These are phyloP conservation scores for Heterohyrax brucei DNA, from an alignment of 2,797 vertebrate genomes.

Conservation along the genomic window DNA sequence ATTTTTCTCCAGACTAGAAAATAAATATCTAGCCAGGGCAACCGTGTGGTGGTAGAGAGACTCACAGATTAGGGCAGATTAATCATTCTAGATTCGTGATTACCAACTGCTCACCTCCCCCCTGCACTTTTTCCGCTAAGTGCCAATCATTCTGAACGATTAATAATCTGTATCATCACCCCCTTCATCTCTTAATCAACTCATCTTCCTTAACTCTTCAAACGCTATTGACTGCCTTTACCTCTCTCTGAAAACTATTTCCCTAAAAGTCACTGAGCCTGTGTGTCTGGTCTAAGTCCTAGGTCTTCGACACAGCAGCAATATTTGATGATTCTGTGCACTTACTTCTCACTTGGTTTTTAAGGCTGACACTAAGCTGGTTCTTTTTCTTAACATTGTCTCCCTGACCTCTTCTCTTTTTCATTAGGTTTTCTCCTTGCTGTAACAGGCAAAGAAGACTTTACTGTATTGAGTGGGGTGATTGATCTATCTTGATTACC, in stretches of 20 bases:
- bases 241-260: background rate
- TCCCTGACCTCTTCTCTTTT: background rate
- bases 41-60: background rate
- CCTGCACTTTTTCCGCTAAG: background rate
- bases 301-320: too few species aligned
- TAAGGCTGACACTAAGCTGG: background rate
- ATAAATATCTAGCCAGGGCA: background rate
- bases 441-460: background rate
- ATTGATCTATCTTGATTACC: background rate
- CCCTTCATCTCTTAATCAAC: background rate
- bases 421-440: background rate
- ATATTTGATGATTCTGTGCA: background rate
- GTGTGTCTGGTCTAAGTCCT: background rate
- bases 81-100: background rate
- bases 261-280: background rate
- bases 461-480: background rate
- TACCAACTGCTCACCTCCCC: background rate
- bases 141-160: slow-evolving; percentile 23
- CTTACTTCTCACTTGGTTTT: background rate
- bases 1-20: background rate
- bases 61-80: background rate
- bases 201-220: background rate
- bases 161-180: background rate
- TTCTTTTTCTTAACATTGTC: background rate
- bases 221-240: background rate